Evolutionary conservation across 2,113 vertebrate genomes (phyloP), one percentile per base, ranked within the genome.

Genomic region (Elachura formosa): DNA sequence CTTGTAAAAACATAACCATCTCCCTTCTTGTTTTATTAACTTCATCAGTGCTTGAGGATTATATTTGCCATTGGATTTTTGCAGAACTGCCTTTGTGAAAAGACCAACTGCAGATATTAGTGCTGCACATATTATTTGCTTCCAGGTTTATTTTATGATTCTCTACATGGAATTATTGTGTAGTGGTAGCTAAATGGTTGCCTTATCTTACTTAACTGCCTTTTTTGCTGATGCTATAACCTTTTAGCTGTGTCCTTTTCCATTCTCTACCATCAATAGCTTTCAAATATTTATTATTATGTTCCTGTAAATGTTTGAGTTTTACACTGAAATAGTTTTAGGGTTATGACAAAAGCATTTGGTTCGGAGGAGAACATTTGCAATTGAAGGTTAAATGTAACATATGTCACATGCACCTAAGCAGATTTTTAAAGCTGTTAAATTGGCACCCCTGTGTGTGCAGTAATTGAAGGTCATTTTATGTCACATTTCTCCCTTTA

Each of bases 251-350:
- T 83, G 78, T 81, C 46, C 24, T 92, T 96, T 92, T 82, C 68
- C 78, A 45, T 83, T 87, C 26, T 72, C 45, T 81, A n/a, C 74
- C 73, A 91, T 95, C 55, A 61, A 48, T 54, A 90, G 55, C 55
- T 90, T 84, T 91, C 62, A 84, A 86, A 75, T 92, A 96, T 94
- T 91, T 88, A 90, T 92, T 94, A 89, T 87, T 96, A 93, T 92
- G 67, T 96, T 96, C 52, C 83, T 86, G n/a, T 90, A 95, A 84
- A 84, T 67, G 71, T 96, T 92, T 91, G 92, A 74, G 59, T 82
- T 96, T 86, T 96, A 83, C 43, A 45, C 12, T 91, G 82, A 84
- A 97, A 93, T 85, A 76, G 38, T 94, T 95, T 69, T 61, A 61
- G 28, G 64, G 41, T 90, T 80, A 69, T 91, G 71, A 88, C 75